Percentiles rank a stretch among this genome's conserved stretches.
phyloP scores from a whole-genome alignment of 2,888 invertebrate species.

The Calameuta filiformis region DNA sequence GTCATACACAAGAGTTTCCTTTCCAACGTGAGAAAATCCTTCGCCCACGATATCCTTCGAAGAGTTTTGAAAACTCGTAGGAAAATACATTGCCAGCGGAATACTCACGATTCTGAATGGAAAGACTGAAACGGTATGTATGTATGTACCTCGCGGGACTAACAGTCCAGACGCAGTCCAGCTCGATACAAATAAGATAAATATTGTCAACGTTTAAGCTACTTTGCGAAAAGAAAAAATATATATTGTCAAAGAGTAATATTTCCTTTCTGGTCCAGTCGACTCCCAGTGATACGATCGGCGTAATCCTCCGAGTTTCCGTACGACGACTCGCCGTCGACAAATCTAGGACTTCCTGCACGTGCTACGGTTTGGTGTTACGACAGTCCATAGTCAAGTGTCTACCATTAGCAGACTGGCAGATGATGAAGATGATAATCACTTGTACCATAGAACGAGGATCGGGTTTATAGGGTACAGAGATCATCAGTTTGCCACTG shows the following conservation, averaged over 20 bases:
- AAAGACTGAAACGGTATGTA: neutral
- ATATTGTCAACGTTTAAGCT: neutral
- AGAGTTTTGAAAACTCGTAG: neutral
- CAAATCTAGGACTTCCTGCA: conserved; percentile 46
- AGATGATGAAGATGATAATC: neutral
- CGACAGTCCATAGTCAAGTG: conserved; percentile 26
- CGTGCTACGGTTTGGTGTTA: conserved; percentile 34
- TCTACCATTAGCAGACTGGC: neutral
- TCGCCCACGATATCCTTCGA: neutral
- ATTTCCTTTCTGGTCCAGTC: neutral
- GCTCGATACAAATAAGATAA: too few relatives aligned
- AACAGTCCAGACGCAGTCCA: too few relatives aligned
- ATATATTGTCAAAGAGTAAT: neutral
- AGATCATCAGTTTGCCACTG: neutral
- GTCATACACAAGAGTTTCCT: neutral
- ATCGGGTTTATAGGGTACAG: neutral
- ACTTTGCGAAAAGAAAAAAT: neutral
- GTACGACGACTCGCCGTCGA: conserved; percentile 2
- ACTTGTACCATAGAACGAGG: neutral
- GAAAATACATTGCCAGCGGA: neutral
- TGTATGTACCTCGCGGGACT: too few relatives aligned
- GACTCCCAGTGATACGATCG: neutral
- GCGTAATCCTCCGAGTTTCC: conserved; percentile 22
- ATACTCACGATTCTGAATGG: neutral
- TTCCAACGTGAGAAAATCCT: neutral